A percentile compares a stretch with the other conserved stretches of the same genome.
Evolutionary conservation across 2,797 vertebrate genomes (phyloP).

Genomic region (Sebastolobus alascanus): DNA sequence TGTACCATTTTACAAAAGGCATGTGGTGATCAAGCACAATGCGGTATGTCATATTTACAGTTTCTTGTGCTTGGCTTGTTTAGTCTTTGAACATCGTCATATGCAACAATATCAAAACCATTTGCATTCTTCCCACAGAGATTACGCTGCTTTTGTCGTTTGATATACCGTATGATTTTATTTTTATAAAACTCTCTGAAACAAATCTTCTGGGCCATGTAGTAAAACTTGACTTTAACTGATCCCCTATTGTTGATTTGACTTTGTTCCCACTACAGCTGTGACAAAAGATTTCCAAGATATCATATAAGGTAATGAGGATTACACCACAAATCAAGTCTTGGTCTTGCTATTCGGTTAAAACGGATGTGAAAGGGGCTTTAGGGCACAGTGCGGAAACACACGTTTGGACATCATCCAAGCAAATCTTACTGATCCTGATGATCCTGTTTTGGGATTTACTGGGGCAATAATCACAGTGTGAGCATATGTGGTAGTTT

Average conservation of each 20-base stretch:
- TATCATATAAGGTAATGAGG: background rate
- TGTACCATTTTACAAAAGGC: background rate
- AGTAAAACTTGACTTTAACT: background rate
- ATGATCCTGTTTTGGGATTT: constrained; percentile 71
- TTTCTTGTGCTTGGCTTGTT: background rate
- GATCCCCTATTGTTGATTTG: background rate
- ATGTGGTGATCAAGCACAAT: background rate
- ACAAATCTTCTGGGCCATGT: background rate
- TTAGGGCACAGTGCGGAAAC: background rate
- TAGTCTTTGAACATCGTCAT: constrained; percentile 1
- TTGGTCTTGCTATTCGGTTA: constrained; percentile 2
- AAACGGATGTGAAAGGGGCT: background rate
- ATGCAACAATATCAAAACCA: background rate
- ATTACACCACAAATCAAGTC: background rate
- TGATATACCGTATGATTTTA: background rate
- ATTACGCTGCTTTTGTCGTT: background rate
- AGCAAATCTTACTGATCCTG: constrained; percentile 65
- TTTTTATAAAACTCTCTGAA: background rate
- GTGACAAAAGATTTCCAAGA: background rate
- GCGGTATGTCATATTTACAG: background rate
- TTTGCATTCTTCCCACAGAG: background rate
- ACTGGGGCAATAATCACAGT: constrained; percentile 45
- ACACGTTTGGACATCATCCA: constrained; percentile 16
- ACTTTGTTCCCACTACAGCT: constrained; percentile 1
- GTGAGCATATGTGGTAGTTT: constrained; percentile 46